A percentile compares a stretch with the other conserved stretches of the same genome.
Conservation (phyloP, 1,140 invertebrate species). For the Cydia splendana region DNA sequence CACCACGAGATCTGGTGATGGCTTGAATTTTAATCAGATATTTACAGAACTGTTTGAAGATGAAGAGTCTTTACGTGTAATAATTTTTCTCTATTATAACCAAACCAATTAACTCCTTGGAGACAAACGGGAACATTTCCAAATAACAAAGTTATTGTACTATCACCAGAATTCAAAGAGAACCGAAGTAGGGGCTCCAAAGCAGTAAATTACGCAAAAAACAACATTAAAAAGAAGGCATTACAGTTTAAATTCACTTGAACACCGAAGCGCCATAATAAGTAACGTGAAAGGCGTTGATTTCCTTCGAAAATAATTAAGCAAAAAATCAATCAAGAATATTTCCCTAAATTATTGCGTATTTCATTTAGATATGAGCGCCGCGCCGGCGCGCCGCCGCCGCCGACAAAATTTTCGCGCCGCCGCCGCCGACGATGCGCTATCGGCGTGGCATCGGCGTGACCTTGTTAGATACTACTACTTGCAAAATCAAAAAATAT, state of each 20-base stretch:
- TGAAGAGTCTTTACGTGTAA: not conserved
- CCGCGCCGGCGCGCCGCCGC: no score
- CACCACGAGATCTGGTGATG: no score
- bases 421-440: no score
- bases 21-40: no score
- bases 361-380: no score
- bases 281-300: no score
- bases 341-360: not conserved
- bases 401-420: no score
- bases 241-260: no score
- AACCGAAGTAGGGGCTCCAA: not conserved
- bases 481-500: no score
- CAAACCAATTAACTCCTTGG: not conserved
- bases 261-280: no score
- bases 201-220: not conserved
- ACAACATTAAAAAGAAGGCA: not conserved
- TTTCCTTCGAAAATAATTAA: not conserved
- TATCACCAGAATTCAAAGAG: not conserved
- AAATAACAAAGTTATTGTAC: slow-evolving; percentile 5
- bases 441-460: no score
- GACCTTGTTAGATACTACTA: no score
- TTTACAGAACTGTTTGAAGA: not conserved
- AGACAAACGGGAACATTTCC: not conserved
- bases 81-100: not conserved
- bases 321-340: not conserved